Percentiles rank a stretch among this genome's conserved stretches.
Evolutionary conservation across 2,888 invertebrate species (phyloP).

Genomic region (Tyria jacobaeae): DNA sequence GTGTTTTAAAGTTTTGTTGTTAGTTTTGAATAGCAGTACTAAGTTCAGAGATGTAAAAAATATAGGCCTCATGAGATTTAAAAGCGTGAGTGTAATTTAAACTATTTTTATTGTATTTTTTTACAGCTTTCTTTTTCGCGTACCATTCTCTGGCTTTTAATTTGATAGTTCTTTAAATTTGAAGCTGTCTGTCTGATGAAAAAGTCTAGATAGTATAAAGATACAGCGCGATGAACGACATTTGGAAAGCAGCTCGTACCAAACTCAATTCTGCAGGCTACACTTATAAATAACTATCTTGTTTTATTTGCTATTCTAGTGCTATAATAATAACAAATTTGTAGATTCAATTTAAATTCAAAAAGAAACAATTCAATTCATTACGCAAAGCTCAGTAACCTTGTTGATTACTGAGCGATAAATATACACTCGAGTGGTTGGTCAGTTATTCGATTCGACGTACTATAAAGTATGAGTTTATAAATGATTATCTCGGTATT

Average conservation of each 20-base stretch:
- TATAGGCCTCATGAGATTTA: not conserved
- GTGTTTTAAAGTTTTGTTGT: not conserved
- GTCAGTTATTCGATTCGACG: slow-evolving; percentile 15
- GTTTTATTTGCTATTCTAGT: not conserved
- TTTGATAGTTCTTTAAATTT: not conserved
- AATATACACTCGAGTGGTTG: slow-evolving; percentile 10
- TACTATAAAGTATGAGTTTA: slow-evolving; percentile 17
- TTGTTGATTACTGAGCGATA: slow-evolving; percentile 20
- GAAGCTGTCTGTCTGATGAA: not conserved
- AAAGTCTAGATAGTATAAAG: no score
- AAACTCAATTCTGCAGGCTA: not conserved
- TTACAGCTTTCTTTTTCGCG: no score
- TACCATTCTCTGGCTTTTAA: not conserved
- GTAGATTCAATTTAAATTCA: slow-evolving; percentile 1
- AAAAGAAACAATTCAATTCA: slow-evolving; percentile 17
- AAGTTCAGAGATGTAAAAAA: no score
- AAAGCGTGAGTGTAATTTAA: not conserved
- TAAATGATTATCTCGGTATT: slow-evolving; percentile 25
- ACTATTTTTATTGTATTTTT: not conserved
- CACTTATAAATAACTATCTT: not conserved
- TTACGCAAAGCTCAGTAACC: slow-evolving; percentile 21
- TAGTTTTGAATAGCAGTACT: not conserved
- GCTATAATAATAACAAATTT: not conserved
- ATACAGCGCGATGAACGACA: no score
- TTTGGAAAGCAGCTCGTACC: not conserved